Evolutionary conservation across 2,888 invertebrate species (phyloP), one percentile per base, ranked within the genome.

Genomic region (Slavum lentiscoides): DNA sequence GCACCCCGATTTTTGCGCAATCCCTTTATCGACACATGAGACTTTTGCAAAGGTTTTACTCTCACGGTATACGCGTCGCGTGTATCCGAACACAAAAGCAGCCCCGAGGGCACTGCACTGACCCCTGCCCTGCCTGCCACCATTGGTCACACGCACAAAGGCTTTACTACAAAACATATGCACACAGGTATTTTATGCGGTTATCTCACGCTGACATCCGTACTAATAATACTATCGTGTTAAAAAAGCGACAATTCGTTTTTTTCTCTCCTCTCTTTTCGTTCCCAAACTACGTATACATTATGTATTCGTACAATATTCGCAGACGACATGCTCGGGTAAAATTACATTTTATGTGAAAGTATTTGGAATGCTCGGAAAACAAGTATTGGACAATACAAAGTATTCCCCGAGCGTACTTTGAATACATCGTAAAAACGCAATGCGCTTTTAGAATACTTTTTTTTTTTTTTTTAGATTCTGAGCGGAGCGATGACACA

Each of bases 41-140:
- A 80, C 80, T 80, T 80, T 80, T 72, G 72, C 80, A 80, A 80
- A 80, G 80, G 80, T 39, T 72, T 58, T 43, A 72, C 80, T 80
- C 80, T 80, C 80, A 80, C 80, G 80, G 80, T 80, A 19, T 30
- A 30, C 4, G 4, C 30, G 30, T 30, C 30, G 30, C 30, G 1
- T 30, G 30, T 30, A 75, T 39, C 7, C 9, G 67, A 76, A 76
- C 69, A 76, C 69, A 70, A 80, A 72, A 66, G 49, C 49, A 9
- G 13, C 49, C 13, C 30, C 30, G 30, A 30, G 62, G 37, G 53
- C 37, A 70, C 4, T 30, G 30, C 49, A 70, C 77, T 77, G 77
- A 77, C 68, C 77, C 69, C 61, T 69, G 11, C 58, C 30, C 4
- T 4, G 30, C 4, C 30, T 30, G 30, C 30, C 30, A 30, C 30